A percentile compares a stretch with the other conserved stretches of the same genome.
phyloP scores from a whole-genome alignment of 2,888 invertebrate species.

The Tetranychus truncatus region DNA sequence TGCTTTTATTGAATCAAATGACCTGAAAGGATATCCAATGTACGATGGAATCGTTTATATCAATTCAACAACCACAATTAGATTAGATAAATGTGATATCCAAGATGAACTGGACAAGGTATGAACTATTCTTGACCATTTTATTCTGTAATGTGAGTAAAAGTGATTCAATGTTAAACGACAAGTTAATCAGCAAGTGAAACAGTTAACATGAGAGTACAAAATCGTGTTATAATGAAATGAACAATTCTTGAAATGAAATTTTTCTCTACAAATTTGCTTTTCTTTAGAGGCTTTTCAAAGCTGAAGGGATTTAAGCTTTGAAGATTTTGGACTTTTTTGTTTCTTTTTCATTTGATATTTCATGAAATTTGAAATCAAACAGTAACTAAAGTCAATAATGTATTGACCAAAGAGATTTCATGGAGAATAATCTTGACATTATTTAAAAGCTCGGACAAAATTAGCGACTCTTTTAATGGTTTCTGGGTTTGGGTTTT shows the following conservation, averaged over 20 bases:
- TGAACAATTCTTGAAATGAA: background rate
- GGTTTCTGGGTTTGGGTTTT: too few relatives aligned
- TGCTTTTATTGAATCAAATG: slow-evolving; percentile 1
- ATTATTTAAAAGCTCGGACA: too few relatives aligned
- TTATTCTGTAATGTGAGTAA: background rate
- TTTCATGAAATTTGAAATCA: too few relatives aligned
- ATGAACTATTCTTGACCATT: slow-evolving; percentile 22
- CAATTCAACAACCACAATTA: background rate
- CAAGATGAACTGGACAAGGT: slow-evolving; percentile 73
- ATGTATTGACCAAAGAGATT: too few relatives aligned
- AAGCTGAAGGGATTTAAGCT: background rate
- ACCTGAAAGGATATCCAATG: background rate
- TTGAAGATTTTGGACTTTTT: too few relatives aligned
- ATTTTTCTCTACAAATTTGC: background rate
- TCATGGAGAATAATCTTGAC: too few relatives aligned
- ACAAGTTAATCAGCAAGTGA: too few relatives aligned
- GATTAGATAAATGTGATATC: slow-evolving; percentile 51
- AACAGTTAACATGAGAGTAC: background rate
- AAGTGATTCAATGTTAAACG: too few relatives aligned
- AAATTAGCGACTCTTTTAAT: too few relatives aligned
- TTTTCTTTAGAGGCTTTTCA: background rate
- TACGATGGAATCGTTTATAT: background rate
- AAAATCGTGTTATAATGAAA: background rate
- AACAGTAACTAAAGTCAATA: too few relatives aligned
- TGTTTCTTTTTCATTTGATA: too few relatives aligned